Percentiles rank a stretch among this genome's conserved stretches.
Evolutionary conservation across 2,113 vertebrate genomes (phyloP).

Genomic region (Mohoua ochrocephala): DNA sequence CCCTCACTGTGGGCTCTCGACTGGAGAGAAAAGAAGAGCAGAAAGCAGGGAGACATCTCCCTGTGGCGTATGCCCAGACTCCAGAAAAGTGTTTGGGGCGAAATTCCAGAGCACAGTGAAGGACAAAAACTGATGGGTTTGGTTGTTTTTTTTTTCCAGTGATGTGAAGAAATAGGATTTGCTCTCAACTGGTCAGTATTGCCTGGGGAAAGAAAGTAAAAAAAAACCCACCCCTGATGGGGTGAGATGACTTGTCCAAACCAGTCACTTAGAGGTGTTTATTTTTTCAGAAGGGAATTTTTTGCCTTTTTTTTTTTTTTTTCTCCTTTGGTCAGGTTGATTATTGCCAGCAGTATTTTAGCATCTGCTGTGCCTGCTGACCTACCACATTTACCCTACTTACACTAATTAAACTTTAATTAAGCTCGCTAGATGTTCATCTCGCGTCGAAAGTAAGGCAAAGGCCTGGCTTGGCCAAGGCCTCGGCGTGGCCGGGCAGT

Average conservation of each 20-base stretch:
- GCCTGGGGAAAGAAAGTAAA: not conserved
- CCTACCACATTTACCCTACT: slow-evolving; percentile 34
- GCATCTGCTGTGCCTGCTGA: not conserved
- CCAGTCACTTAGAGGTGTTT: not conserved
- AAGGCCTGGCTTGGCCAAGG: not conserved
- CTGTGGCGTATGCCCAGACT: not conserved
- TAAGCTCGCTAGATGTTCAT: not conserved
- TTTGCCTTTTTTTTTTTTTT: not conserved
- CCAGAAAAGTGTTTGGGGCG: not conserved
- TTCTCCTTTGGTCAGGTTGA: not conserved
- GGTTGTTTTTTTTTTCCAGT: not conserved
- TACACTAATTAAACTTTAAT: slow-evolving; percentile 47
- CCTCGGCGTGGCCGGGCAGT: not conserved
- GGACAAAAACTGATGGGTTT: not conserved
- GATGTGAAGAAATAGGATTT: not conserved
- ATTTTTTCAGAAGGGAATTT: not conserved
- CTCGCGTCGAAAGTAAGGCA: not conserved
- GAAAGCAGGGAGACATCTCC: not conserved
- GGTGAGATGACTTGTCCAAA: not conserved
- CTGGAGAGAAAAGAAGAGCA: not conserved
- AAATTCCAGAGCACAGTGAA: not conserved
- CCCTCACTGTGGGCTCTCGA: not conserved
- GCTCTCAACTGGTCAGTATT: not conserved
- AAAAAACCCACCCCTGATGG: not conserved
- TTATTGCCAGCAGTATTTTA: not conserved